These are phyloP conservation scores for Diadumene lineata DNA, from an alignment of 92 coral and sea anemone genomes.

Conservation along the genomic window DNA sequence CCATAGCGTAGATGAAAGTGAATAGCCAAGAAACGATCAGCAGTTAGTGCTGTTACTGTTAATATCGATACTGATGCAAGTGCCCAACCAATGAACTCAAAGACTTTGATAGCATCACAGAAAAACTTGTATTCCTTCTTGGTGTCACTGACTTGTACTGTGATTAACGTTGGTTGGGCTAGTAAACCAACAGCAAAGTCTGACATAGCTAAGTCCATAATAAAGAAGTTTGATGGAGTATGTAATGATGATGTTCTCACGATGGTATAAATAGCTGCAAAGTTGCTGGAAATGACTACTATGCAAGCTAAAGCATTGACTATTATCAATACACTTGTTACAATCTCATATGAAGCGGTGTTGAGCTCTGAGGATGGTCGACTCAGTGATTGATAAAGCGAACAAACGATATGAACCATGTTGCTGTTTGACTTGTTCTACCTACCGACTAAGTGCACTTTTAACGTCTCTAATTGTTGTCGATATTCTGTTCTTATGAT, in stretches of 20 bases:
- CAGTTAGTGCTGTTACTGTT: constrained; percentile 19
- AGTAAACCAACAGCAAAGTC: not conserved
- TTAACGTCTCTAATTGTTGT: no score
- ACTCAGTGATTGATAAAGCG: not conserved
- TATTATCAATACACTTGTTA: not conserved
- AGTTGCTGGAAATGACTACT: not conserved
- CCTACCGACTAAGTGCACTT: no score
- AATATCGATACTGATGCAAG: constrained; percentile 6
- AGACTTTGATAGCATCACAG: not conserved
- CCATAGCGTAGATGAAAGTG: constrained; percentile 19
- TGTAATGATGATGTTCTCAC: constrained; percentile 1
- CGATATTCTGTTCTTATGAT: no score
- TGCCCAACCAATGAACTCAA: not conserved
- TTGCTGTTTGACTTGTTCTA: no score
- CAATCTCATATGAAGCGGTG: not conserved
- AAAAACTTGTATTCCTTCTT: not conserved
- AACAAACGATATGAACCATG: not conserved
- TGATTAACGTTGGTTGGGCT: constrained; percentile 1
- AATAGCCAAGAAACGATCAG: constrained; percentile 16
- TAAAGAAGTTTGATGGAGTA: constrained; percentile 12
- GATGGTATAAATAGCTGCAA: constrained; percentile 6
- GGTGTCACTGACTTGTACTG: not conserved
- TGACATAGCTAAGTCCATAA: constrained; percentile 22
- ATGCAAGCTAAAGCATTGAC: not conserved
- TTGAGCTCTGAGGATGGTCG: not conserved